Evolutionary conservation across 1,140 invertebrate genomes (phyloP).

Genomic region (Drosophila nebulosa): DNA sequence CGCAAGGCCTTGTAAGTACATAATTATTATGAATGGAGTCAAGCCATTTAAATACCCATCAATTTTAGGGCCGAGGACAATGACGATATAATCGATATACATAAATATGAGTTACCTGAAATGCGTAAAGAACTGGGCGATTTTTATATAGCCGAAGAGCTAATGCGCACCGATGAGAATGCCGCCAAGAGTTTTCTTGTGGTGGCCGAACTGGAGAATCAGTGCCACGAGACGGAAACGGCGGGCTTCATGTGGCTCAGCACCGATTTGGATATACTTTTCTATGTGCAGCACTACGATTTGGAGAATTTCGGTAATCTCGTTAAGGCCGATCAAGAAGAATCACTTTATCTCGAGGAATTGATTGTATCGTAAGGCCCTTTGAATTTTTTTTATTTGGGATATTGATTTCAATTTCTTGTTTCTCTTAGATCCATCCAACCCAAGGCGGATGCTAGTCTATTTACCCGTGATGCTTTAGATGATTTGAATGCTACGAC

Average conservation of each 20-base stretch:
- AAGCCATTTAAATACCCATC: too few relatives aligned
- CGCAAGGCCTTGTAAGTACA: constrained; percentile 62
- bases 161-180: constrained; percentile 26
- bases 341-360: not conserved
- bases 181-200: constrained; percentile 36
- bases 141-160: constrained; percentile 67
- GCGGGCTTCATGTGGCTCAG: constrained; percentile 61
- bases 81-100: constrained; percentile 64
- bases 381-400: not conserved
- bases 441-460: constrained; percentile 16
- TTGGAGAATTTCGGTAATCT: constrained; percentile 58
- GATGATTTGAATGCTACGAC: constrained; percentile 26
- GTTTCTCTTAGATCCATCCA: constrained; percentile 25
- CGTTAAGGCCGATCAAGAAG: constrained; percentile 8
- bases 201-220: constrained; percentile 41
- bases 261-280: constrained; percentile 39
- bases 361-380: constrained; percentile 48
- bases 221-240: constrained; percentile 18
- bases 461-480: constrained; percentile 45
- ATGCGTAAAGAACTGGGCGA: constrained; percentile 50
- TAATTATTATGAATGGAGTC: not conserved
- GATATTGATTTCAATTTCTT: too few relatives aligned
- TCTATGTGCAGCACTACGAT: constrained; percentile 47
- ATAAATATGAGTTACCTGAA: constrained; percentile 48
- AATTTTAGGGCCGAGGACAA: constrained; percentile 62